A percentile compares a stretch with the other conserved stretches of the same genome.
Conservation (phyloP, 2,888 invertebrate species). For the Heliconius erato region DNA sequence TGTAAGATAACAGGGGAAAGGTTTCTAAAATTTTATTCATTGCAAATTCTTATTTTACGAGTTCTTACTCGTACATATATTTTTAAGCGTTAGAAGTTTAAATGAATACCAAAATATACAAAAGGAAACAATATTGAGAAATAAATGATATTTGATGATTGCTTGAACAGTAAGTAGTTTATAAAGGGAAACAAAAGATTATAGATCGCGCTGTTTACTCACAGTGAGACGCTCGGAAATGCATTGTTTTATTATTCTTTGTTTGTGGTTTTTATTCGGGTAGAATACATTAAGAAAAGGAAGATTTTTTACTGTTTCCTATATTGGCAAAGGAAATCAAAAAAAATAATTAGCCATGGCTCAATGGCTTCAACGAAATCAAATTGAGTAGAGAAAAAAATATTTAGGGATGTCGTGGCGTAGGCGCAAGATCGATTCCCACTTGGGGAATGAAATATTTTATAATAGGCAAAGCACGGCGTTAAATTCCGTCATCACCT, state of each 20-base stretch:
- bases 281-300: conserved; percentile 47
- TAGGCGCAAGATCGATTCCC: no score
- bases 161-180: neutral
- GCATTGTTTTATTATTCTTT: conserved; percentile 37
- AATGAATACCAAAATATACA: neutral
- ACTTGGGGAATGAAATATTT: no score
- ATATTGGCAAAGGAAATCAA: conserved; percentile 49
- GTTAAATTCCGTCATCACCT: no score
- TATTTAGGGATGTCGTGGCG: no score
- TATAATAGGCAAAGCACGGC: no score
- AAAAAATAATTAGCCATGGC: conserved; percentile 46
- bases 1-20: conserved; percentile 1
- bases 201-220: neutral
- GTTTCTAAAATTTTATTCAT: neutral
- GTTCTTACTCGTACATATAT: no score
- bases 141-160: no score
- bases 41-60: no score
- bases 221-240: conserved; percentile 32
- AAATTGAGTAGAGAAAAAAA: conserved; percentile 31
- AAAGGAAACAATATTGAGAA: neutral
- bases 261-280: conserved; percentile 47
- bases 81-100: no score
- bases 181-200: neutral
- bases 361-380: conserved; percentile 44
- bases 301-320: conserved; percentile 48